Evolutionary conservation across 1,140 invertebrate genomes (phyloP), one percentile per base, ranked within the genome.

Genomic region (Zaprionus vittiger): DNA sequence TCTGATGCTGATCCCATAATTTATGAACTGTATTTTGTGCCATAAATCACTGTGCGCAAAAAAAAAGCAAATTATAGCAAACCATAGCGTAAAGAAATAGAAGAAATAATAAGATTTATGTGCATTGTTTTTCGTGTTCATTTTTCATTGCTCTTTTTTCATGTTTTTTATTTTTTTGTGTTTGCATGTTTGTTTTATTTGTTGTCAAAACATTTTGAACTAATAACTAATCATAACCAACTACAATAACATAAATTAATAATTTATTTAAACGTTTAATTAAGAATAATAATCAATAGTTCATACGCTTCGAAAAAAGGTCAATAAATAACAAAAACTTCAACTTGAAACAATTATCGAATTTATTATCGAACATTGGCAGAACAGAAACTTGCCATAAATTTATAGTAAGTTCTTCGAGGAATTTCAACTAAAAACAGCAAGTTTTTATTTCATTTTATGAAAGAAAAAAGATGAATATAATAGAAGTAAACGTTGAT

Each of bases 251-350:
- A 91, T 91, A 87, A 92, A 81, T 90, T 83, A 91, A 91, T 91
- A 91, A 91, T 89, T 91, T 87, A 91, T 82, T 89, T 84, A 91
- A 81, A 90, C 73, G 67, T 79, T 80, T 86, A 84, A 83, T 81
- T 83, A 80, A 59, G 77, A 79, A 75, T 91, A 91, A 91, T 86
- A 78, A 83, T 82, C 73, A 90, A 90, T 69, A 80, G 72, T 77
- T 79, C 67, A 81, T 81, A 71, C 66, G 64, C 47, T 70, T 56
- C 64, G 75, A 81, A 73, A 73, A 73, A 28, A 75, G 73, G 61
- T 85, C 75, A 91, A 91, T 90, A 87, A 91, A 91, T 91, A 91
- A 91, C 83, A 85, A 87, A 91, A 87, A 90, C 83, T 91, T 87
- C 67, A 91, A 91, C 87, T 91, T 85, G 80, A 83, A 87, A 86